Base-by-base conservation (phyloP, 2,113 vertebrate genomes). In the Leucosticte australis region DNA sequence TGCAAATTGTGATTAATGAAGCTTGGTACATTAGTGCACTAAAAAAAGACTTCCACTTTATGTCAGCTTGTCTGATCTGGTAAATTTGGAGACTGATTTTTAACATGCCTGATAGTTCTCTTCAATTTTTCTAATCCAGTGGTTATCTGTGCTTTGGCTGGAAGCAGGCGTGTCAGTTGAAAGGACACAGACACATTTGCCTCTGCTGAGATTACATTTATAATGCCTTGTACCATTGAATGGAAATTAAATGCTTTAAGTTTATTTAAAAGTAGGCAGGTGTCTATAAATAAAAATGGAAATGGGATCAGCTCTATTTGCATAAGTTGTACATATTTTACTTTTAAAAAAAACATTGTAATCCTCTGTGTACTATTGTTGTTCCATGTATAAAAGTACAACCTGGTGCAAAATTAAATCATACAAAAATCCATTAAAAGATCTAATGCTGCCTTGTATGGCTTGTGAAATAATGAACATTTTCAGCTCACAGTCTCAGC, bases 381-480 rank as follows among this genome's bases (percentile, higher is more conserved):
- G 10, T 56, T 94, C 60, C 52, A 30, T 55, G 37, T 68, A 77
- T 65, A 81, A 78, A 53, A 90, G 63, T 63, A 35, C 50, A 93
- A 55, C 30, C 78, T 63, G 15, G 12, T 75, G 37, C 53, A 82
- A 89, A 94, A 91, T 89, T 91, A 89, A 96, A 90, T 94, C 30
- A 89, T 83, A 80, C 13, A 55, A 91, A 96, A 96, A 80, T 60
- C 33, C 10, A 64, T 70, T 90, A 89, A 65, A 82, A 95, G 41
- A 5, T 47, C 41, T 80, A 83, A 78, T 35, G 33, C 13, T 94
- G 33, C 46, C 83, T 91, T 83, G 46, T 90, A 83, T 23, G 77
- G 19, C 15, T 70, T 83, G 47, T 89, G 76, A 97, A 97, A 96
- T 96, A 97, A 96, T 89, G 80, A 96, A 52, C 50, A 47, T 92